Base-by-base conservation (phyloP, 2,888 invertebrate genomes). In the Acanthopleura granulata region DNA sequence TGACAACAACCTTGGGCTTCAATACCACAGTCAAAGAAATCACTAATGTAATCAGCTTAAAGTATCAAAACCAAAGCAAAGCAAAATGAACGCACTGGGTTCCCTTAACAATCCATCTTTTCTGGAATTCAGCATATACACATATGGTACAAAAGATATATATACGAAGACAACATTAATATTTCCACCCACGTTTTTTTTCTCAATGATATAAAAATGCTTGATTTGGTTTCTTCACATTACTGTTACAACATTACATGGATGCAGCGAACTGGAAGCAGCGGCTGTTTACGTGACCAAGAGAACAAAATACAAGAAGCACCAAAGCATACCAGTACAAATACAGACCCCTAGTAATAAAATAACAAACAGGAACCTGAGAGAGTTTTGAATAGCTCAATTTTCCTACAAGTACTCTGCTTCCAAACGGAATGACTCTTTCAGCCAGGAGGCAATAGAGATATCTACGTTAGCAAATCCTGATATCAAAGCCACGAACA, bases 141-240 rank as follows among this genome's bases (percentile, higher is more conserved):
- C 66, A 66, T 66, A 66, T 66, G 1, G 66, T 66, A 66, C 66
- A 66, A 66, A n/a, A 66, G 66, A 66, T 66, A 66, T 66, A 66
- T 66, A 66, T 66, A 66, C 66, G 66, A 66, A 22, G 22, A 66
- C 66, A 66, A 66, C 66, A 66, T 66, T 27, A 6, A 66, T 27
- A 25, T 66, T 66, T 27, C 6, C 12, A 66, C 16, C 29, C 66
- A 57, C 29, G 16, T 57, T 57, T 57, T 57, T n/a, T 57, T 22
- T 66, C 25, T 27, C 66, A 25, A 27, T 66, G 66, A 66, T 27
- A 66, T 66, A 66, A 66, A 66, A 27, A 66, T 66, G 66, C 66
- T 66, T 27, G 66, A 66, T 57, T n/a, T 57, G 6, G 57, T 57
- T 40, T 40, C 40, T 40, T 40, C 40, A 40, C 40, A 40, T 40